Conservation (phyloP, 2,888 invertebrate genomes). For the Latrodectus elegans region DNA sequence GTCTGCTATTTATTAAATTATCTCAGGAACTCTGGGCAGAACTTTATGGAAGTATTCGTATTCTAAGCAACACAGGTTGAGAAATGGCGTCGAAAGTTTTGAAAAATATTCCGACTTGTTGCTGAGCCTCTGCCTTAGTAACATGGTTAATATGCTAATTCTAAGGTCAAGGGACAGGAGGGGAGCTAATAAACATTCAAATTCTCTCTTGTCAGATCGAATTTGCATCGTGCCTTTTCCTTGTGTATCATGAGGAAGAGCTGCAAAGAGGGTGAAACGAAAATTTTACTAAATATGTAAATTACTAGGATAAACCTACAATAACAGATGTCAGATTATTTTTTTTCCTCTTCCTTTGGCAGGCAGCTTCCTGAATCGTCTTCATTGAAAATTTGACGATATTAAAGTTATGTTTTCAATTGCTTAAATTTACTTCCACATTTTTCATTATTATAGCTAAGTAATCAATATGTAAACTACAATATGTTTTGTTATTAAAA, state of each 20-base stretch:
- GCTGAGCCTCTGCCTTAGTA: constrained; percentile 13
- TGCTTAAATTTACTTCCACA: neutral
- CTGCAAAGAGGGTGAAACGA: neutral
- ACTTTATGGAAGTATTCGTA: constrained; percentile 22
- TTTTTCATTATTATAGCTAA: neutral
- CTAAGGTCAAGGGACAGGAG: constrained; percentile 6
- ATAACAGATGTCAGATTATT: neutral
- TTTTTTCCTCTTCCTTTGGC: neutral
- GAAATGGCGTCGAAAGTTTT: constrained; percentile 4
- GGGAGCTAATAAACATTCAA: constrained; percentile 48
- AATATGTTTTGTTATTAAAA: neutral
- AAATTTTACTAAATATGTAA: constrained; percentile 37
- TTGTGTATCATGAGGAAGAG: neutral
- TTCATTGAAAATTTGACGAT: neutral
- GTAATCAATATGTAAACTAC: neutral
- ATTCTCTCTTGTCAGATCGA: neutral
- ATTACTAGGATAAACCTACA: neutral
- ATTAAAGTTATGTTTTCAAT: neutral
- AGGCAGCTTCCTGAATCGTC: neutral
- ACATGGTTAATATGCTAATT: constrained; percentile 58
- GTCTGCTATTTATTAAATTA: no score
- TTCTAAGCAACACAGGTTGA: neutral
- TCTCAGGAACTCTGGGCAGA: neutral
- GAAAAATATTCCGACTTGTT: constrained; percentile 32
- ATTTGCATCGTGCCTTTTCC: neutral